These are phyloP conservation scores for Ametastegia equiseti DNA, from an alignment of 2,888 invertebrate genomes.

Conservation along the genomic window DNA sequence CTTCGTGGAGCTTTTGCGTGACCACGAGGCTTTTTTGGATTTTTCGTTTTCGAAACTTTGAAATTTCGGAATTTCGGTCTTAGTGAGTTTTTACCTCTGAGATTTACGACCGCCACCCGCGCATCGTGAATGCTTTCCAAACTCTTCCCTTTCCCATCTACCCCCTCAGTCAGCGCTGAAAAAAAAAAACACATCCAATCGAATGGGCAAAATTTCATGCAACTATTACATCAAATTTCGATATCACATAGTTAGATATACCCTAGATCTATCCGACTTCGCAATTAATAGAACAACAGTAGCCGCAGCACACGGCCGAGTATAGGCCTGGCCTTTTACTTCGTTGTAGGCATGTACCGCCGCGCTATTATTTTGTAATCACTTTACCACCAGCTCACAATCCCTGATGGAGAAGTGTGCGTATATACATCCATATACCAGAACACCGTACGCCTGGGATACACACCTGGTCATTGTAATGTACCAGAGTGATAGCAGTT, in stretches of 20 bases:
- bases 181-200: too few relatives aligned
- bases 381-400: not conserved
- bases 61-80: too few relatives aligned
- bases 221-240: not conserved
- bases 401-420: constrained; percentile 11
- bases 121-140: not conserved
- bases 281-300: constrained; percentile 8
- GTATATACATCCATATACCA: constrained; percentile 14
- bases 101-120: too few relatives aligned
- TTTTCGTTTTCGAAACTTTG: too few relatives aligned
- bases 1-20: too few relatives aligned
- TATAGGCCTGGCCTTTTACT: constrained; percentile 39
- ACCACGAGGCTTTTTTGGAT: too few relatives aligned
- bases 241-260: not conserved
- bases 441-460: not conserved
- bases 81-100: too few relatives aligned
- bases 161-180: not conserved
- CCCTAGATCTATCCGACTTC: not conserved
- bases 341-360: not conserved
- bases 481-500: constrained; percentile 62
- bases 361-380: constrained; percentile 39
- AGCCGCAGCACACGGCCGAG: not conserved
- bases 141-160: not conserved
- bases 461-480: constrained; percentile 55
- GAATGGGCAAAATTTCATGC: not conserved